phyloP scores from a whole-genome alignment of 2,113 vertebrate genomes.

The Procavia capensis region DNA sequence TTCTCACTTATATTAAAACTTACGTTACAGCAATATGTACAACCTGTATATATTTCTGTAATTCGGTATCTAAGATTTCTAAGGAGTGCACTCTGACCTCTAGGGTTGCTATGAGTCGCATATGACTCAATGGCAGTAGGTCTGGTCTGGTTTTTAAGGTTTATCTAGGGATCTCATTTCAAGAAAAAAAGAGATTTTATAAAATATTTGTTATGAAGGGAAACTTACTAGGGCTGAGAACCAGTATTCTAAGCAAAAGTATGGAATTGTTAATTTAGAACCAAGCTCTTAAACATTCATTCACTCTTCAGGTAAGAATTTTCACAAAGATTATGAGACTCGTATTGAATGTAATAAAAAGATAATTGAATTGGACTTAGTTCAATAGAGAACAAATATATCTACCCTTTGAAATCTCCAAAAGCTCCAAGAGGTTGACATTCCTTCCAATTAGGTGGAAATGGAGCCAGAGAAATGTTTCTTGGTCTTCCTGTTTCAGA shows the following conservation, averaged over 20 bases:
- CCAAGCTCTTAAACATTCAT: not conserved
- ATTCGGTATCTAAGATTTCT: too few species aligned
- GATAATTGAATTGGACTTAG: not conserved
- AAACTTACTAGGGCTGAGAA: not conserved
- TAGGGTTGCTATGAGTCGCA: too few species aligned
- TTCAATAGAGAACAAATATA: not conserved
- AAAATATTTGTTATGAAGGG: not conserved
- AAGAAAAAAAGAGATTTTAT: not conserved
- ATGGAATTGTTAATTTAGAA: not conserved
- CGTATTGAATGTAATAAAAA: conserved; percentile 2
- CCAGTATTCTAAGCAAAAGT: not conserved
- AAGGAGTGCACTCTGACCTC: too few species aligned
- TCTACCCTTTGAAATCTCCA: not conserved
- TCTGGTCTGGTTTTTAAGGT: too few species aligned
- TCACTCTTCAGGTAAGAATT: not conserved
- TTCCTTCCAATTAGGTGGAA: not conserved
- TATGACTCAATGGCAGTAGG: too few species aligned
- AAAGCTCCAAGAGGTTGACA: not conserved
- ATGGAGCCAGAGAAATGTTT: not conserved
- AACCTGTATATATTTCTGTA: not conserved
- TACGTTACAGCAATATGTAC: too few species aligned
- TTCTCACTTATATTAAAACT: not conserved
- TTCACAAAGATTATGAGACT: not conserved
- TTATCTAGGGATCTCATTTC: not conserved
- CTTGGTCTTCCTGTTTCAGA: not conserved